Evolutionary conservation across 1,140 invertebrate genomes (phyloP), one percentile per base, ranked within the genome.

Genomic region (Ostrea denselamellosa): DNA sequence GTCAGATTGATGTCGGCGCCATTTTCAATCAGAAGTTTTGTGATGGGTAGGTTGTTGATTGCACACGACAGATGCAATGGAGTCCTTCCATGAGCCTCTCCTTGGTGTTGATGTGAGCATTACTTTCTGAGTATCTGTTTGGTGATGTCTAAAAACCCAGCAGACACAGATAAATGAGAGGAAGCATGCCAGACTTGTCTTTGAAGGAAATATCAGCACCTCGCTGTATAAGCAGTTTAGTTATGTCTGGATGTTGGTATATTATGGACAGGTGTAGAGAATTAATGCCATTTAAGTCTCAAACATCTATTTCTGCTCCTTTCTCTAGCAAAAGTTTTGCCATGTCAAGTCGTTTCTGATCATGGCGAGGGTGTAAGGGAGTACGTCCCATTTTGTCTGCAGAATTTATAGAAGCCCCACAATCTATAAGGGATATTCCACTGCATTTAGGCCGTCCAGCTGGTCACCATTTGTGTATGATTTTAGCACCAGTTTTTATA

Each of bases 1-100:
- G 96, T 94, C 19, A 97, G 97, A 95, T 98, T 98, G 0, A 98
- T 96, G 95, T 99, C 96, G 5, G 98, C 97, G 28, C 98, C 98
- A 92, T 97, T 96, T 71, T 97, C 96, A 54, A 99, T 93, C 54
- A 99, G 95, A 71, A 97, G 92, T 83, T 96, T 96, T 19, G 96
- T 97, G 52, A 93, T 90, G 8, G 86, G 86, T 8, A 88, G 56
- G 85, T 90, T 85, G 68, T 90, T 91, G 22, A 89, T 87, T 17
- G 87, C 87, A 90, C 93, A 93, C 25, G 93, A 90, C 28, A 93
- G 85, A 83, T 93, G 93, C 17, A 93, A 81, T 0, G 93, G 91
- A 0, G 92, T 93, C 53, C 93, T 86, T 17, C 93, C 91, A 93
- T 92, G 83, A 90, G 65, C 62, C 92, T 92, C 77, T 93, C 93